Evolutionary conservation across 1,140 invertebrate species (phyloP).

Genomic region (Drusus annulatus): DNA sequence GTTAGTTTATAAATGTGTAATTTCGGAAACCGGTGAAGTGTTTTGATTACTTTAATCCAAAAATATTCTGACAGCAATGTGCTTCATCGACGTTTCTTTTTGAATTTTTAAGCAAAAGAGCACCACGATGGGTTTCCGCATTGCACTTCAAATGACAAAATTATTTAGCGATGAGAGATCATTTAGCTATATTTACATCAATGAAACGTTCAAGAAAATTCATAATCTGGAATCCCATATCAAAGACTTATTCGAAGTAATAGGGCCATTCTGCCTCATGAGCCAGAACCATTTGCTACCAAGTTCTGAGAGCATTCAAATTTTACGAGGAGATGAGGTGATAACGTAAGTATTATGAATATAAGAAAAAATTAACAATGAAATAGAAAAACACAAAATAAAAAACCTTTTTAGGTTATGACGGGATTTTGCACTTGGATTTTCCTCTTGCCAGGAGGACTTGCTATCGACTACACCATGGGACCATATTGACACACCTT

Average conservation of each 20-base stretch:
- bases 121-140: slow-evolving; percentile 32
- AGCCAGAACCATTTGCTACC: slow-evolving; percentile 49
- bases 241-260: slow-evolving; percentile 30
- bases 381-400: too few relatives aligned
- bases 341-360: slow-evolving; percentile 33
- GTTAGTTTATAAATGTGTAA: too few relatives aligned
- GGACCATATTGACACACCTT: background rate
- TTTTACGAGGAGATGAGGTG: slow-evolving; percentile 36
- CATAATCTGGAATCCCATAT: slow-evolving; percentile 43
- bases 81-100: too few relatives aligned
- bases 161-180: slow-evolving; percentile 44
- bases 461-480: too few relatives aligned
- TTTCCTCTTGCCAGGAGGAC: too few relatives aligned
- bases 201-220: slow-evolving; percentile 31
- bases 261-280: slow-evolving; percentile 46
- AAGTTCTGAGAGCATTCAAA: slow-evolving; percentile 34
- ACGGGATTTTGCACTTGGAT: too few relatives aligned
- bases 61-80: too few relatives aligned
- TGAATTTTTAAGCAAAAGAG: too few relatives aligned
- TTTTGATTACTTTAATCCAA: too few relatives aligned
- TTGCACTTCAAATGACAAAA: slow-evolving; percentile 33
- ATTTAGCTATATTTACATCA: slow-evolving; percentile 43
- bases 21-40: too few relatives aligned
- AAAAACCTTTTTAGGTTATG: too few relatives aligned
- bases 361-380: too few relatives aligned